A percentile compares a stretch with the other conserved stretches of the same genome.
Evolutionary conservation across 2,888 invertebrate genomes (phyloP).

Genomic region (Ichneumon xanthorius): DNA sequence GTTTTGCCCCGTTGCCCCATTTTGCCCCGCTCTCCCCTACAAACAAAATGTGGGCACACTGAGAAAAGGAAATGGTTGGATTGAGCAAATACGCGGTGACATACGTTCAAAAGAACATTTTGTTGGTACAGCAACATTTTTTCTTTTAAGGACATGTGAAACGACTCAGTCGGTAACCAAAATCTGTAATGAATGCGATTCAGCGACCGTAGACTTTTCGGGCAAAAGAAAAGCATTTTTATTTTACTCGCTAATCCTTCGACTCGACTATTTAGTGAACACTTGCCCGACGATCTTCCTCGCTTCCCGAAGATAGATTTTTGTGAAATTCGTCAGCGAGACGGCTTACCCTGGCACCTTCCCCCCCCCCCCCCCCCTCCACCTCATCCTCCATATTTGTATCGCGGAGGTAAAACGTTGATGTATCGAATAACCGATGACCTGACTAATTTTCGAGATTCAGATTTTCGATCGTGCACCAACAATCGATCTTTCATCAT

Average conservation of each 20-base stretch:
- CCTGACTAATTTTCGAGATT: conserved; percentile 66
- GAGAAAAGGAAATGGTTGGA: too few species aligned
- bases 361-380: not conserved
- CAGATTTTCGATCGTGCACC: conserved; percentile 60
- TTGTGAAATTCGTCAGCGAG: conserved; percentile 21
- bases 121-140: too few species aligned
- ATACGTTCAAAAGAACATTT: too few species aligned
- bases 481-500: conserved; percentile 68
- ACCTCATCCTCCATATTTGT: conserved; percentile 32
- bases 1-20: too few species aligned
- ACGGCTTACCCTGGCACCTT: not conserved
- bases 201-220: too few species aligned
- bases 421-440: conserved; percentile 66
- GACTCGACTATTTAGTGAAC: conserved; percentile 36
- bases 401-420: conserved; percentile 54
- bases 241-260: conserved; percentile 21
- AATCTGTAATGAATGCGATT: too few species aligned
- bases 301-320: conserved; percentile 18
- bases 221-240: too few species aligned
- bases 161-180: too few species aligned
- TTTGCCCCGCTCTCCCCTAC: too few species aligned
- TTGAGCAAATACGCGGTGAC: too few species aligned
- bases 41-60: too few species aligned
- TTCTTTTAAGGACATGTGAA: too few species aligned
- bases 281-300: not conserved